Evolutionary conservation across 2,797 vertebrate species (phyloP), one percentile per base, ranked within the genome.

Genomic region (Rhadinocentrus ornatus): DNA sequence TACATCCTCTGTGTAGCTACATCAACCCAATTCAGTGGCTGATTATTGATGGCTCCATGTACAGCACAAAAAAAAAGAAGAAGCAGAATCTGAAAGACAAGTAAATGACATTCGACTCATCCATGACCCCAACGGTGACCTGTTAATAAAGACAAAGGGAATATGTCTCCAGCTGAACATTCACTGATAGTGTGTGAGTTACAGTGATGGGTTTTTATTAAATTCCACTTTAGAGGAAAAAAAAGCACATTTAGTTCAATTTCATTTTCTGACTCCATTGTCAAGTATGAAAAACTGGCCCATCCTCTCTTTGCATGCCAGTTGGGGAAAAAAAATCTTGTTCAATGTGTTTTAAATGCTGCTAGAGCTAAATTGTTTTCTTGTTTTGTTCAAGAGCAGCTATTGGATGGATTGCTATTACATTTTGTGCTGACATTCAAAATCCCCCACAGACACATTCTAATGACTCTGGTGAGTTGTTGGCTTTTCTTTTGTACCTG

Each of bases 171-270:
- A 73, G 77, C 66, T 81, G 76, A 81, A 77, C 76, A 73, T 85
- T 78, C 77, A 80, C 32, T 79, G 81, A 81, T 78, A 83, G 66
- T 24, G 27, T 75, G 67, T 65, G 71, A 78, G 77, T 78, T 65
- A 64, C 67, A 62, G 68, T 70, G 82, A 88, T 84, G 71, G 69
- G 66, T 84, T 91, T n/a, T 91, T 89, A 91, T 91, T 91, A 87
- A 85, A 80, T 83, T 90, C 78, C 78, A 86, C 77, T 83, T 69
- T 77, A 85, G 78, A 83, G 79, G 8, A 2, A 37, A 70, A 79
- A 71, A 91, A 75, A 67, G 66, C 73, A 82, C 75, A 76, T 86
- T 83, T 82, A 81, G 83, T 90, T 86, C 80, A 82, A 79, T 88
- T 81, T 54, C 66, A 77, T 74, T 86, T 77, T 80, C 77, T 73